Percentiles rank a stretch among this genome's conserved stretches.
These are phyloP conservation scores for Catostylus mosaicus DNA, from an alignment of 30 jellyfish, hydroid and myxozoan genomes.

Conservation along the genomic window DNA sequence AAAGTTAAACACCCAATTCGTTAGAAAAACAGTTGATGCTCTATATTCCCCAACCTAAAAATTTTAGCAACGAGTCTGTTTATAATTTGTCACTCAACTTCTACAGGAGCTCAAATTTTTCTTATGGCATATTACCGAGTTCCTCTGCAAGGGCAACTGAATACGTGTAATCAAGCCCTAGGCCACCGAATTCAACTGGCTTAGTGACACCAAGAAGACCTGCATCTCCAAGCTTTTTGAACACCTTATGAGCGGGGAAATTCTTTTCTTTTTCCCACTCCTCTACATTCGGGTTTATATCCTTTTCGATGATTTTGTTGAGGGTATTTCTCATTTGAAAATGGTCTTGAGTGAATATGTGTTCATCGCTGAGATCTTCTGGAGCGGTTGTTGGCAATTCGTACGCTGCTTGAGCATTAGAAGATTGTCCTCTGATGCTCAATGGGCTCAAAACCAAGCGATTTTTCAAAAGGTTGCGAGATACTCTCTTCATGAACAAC, in stretches of 20 bases:
- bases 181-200: conserved; percentile 95
- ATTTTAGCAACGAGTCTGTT: too few species aligned
- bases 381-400: conserved; percentile 73
- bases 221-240: conserved; percentile 90
- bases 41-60: too few species aligned
- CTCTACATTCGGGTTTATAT: conserved; percentile 89
- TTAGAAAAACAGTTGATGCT: too few species aligned
- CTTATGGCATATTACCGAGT: conserved; percentile 59
- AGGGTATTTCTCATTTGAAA: conserved; percentile 73
- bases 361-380: conserved; percentile 82
- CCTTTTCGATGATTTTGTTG: conserved; percentile 78
- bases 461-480: not conserved
- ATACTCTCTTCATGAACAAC: not conserved
- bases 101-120: too few species aligned
- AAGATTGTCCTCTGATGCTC: not conserved
- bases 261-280: conserved; percentile 86
- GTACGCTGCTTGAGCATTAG: conserved; percentile 62
- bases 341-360: conserved; percentile 77
- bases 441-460: not conserved
- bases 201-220: conserved; percentile 92
- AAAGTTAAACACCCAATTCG: too few species aligned
- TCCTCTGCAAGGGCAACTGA: conserved; percentile 90
- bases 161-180: conserved; percentile 88
- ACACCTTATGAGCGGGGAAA: conserved; percentile 90
- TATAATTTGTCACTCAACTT: too few species aligned